phyloP scores from a whole-genome alignment of 2,888 invertebrate genomes.

The Hypena proboscidalis region DNA sequence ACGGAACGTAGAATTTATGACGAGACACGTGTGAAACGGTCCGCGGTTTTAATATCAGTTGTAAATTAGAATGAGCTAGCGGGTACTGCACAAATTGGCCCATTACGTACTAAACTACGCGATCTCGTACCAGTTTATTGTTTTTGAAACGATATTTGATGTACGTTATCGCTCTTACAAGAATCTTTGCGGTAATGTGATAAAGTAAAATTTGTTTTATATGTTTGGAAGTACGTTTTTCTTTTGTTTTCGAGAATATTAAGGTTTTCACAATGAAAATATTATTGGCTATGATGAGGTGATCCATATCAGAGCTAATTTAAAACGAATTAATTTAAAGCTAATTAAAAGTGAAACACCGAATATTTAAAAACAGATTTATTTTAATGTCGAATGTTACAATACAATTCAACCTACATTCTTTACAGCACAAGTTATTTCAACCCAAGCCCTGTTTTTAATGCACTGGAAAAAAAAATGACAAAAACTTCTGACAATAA shows the following conservation, averaged over 20 bases:
- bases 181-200: conserved; percentile 5
- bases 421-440: conserved; percentile 22
- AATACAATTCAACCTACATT: no score
- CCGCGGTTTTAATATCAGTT: conserved; percentile 72
- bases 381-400: no score
- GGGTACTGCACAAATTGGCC: conserved; percentile 51
- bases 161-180: conserved; percentile 21
- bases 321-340: no score
- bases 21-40: conserved; percentile 60
- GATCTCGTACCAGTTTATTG: conserved; percentile 42
- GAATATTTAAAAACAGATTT: no score
- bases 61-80: conserved; percentile 64
- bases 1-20: conserved; percentile 51
- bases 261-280: no score
- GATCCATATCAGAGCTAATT: no score
- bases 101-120: conserved; percentile 15
- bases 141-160: conserved; percentile 40
- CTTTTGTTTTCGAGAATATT: no score
- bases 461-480: conserved; percentile 70
- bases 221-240: background rate
- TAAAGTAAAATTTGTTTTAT: conserved; percentile 1
- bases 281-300: no score
- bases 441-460: conserved; percentile 38
- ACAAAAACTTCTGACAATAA: conserved; percentile 70
- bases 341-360: no score